Evolutionary conservation across 2,113 vertebrate genomes (phyloP).

Genomic region (Rattus rattus): DNA sequence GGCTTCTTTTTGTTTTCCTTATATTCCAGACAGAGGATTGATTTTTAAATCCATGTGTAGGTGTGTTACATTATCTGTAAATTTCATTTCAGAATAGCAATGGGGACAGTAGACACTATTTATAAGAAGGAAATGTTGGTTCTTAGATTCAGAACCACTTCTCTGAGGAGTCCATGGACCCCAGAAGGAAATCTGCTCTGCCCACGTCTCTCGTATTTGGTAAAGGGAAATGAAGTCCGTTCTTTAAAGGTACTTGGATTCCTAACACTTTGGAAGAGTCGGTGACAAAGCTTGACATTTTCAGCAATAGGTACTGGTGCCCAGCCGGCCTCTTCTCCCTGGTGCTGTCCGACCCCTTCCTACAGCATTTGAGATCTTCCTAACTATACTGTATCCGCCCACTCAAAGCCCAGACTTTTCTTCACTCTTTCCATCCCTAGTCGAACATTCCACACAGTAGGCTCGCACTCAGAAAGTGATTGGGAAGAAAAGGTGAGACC

Average conservation of each 20-base stretch:
- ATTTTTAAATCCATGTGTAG: slow-evolving; percentile 9
- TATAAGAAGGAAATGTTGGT: background rate
- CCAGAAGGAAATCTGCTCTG: background rate
- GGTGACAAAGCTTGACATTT: background rate
- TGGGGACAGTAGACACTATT: background rate
- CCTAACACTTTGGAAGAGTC: background rate
- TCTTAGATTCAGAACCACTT: slow-evolving; percentile 7
- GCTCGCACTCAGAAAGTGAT: background rate
- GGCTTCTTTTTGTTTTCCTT: background rate
- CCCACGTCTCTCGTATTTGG: background rate
- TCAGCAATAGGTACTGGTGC: background rate
- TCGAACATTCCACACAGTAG: background rate
- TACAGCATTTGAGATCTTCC: background rate
- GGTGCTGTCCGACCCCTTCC: background rate
- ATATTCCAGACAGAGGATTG: background rate
- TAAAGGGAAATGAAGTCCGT: background rate
- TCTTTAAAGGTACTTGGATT: background rate
- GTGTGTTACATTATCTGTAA: background rate
- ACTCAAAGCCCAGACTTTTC: background rate
- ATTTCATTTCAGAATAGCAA: slow-evolving; percentile 33
- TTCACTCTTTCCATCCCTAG: background rate
- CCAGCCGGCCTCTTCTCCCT: background rate
- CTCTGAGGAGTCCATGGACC: background rate
- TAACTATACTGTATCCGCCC: background rate
- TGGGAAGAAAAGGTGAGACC: background rate